phyloP scores from a whole-genome alignment of 2,888 invertebrate species.

The Idaea aversata region DNA sequence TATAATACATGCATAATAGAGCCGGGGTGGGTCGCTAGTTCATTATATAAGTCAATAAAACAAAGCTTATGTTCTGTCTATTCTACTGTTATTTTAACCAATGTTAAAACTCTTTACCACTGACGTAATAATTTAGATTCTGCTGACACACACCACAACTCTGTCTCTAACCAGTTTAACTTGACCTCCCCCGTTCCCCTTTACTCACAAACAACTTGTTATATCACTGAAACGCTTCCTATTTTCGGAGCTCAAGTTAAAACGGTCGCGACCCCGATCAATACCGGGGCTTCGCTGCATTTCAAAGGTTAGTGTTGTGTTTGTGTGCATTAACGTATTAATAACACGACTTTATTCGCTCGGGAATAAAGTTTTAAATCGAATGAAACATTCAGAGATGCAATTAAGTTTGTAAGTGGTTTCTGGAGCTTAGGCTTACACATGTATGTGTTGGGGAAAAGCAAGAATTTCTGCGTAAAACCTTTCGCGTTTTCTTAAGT shows the following conservation, averaged over 20 bases:
- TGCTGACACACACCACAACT: conserved; percentile 20
- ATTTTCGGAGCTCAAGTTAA: conserved; percentile 22
- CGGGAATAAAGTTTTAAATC: neutral
- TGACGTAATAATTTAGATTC: conserved; percentile 20
- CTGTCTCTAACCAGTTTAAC: conserved; percentile 12
- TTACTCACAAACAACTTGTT: conserved; percentile 19
- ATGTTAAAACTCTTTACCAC: conserved; percentile 3
- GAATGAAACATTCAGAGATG: neutral
- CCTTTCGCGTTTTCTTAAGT: neutral
- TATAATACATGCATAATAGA: too few species aligned
- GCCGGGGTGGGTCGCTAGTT: too few species aligned
- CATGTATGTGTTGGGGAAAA: neutral
- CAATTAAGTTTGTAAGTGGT: neutral
- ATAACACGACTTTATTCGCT: neutral
- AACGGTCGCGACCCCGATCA: conserved; percentile 22
- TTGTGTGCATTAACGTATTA: conserved; percentile 20
- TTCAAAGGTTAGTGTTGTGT: conserved; percentile 19
- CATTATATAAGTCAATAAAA: too few species aligned
- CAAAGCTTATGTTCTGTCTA: too few species aligned
- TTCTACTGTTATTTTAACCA: neutral
- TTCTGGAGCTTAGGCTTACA: neutral
- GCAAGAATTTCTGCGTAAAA: neutral
- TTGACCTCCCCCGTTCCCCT: conserved; percentile 21
- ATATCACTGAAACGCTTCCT: conserved; percentile 18
- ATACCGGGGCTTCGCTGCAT: conserved; percentile 25